Evolutionary conservation across 2,888 invertebrate species (phyloP), one percentile per base, ranked within the genome.

Genomic region (Clunio marinus): DNA sequence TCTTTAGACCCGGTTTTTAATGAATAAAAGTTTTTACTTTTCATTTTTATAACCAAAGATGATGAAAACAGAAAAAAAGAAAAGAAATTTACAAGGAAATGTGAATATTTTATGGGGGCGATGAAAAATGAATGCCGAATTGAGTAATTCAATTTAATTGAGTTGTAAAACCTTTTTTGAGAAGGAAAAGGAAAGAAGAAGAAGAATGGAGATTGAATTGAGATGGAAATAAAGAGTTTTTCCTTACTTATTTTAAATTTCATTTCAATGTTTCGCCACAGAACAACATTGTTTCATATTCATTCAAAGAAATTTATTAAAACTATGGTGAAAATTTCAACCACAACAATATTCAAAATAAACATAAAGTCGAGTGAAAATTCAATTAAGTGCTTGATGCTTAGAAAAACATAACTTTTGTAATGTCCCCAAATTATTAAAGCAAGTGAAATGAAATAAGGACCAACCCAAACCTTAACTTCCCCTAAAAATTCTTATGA

Each of bases 61-160:
- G 51, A 51, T 51, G n/a, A 51, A 51, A 51, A 51, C 5, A 45
- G 22, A 51, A 51, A 5, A 5, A 13, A 32, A 13, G 13, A 8
- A 13, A 51, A 51, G 51, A 51, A 22, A 51, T 20, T 8, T 22
- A 5, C 20, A 13, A 51, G 22, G 51, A 51, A 51, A 2, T n/a
- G n/a, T n/a, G n/a, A n/a, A n/a, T n/a, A n/a, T n/a, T 51, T 51
- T 51, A 51, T 51, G 51, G 22, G 51, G 51, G 51, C 22, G 51
- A 51, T 51, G 51, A 51, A 51, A 51, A 51, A 51, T 51, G 51
- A 51, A 51, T 51, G 51, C 51, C 51, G 51, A 51, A 51, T 51
- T 51, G 51, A 51, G 51, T 51, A 51, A 51, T 51, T 51, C 51
- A 51, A 51, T 51, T 51, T 51, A 51, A 51, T 51, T 51, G 51